Evolutionary conservation across 2,888 invertebrate species (phyloP).

Genomic region (Acanthococcus lagerstroemiae): DNA sequence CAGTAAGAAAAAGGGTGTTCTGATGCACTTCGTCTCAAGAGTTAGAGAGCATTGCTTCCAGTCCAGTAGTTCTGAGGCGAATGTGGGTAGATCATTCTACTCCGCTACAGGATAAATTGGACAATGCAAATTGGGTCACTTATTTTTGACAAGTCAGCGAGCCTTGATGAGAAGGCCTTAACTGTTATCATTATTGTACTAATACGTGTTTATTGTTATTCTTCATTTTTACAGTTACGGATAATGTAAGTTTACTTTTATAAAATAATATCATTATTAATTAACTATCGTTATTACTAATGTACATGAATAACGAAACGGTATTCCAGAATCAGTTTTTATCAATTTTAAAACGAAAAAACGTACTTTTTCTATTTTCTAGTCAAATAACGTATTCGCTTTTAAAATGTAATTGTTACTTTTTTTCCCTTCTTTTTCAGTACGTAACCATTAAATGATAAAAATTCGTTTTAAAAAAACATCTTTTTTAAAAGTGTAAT

Average conservation of each 20-base stretch:
- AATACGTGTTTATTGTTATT: not conserved
- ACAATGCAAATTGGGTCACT: too few species aligned
- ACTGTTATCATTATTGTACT: not conserved
- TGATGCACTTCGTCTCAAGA: too few species aligned
- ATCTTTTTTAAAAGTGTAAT: not conserved
- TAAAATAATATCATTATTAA: not conserved
- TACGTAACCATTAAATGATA: not conserved
- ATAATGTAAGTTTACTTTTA: not conserved
- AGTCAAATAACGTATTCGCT: not conserved
- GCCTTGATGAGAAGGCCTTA: not conserved
- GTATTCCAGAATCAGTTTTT: not conserved
- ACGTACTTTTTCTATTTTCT: not conserved
- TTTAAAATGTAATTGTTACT: not conserved
- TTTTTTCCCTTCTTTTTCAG: not conserved
- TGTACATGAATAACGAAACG: not conserved
- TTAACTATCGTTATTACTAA: not conserved
- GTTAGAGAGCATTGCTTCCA: too few species aligned
- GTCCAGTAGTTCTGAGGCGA: too few species aligned
- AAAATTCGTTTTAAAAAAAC: not conserved
- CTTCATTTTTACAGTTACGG: conserved; percentile 3
- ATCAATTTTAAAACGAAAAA: not conserved
- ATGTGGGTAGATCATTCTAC: too few species aligned
- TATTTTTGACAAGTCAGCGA: too few species aligned
- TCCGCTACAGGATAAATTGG: too few species aligned
- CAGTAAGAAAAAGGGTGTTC: too few species aligned